Evolutionary conservation across 2,888 invertebrate species (phyloP).

Genomic region (Dicroscelio sp.): DNA sequence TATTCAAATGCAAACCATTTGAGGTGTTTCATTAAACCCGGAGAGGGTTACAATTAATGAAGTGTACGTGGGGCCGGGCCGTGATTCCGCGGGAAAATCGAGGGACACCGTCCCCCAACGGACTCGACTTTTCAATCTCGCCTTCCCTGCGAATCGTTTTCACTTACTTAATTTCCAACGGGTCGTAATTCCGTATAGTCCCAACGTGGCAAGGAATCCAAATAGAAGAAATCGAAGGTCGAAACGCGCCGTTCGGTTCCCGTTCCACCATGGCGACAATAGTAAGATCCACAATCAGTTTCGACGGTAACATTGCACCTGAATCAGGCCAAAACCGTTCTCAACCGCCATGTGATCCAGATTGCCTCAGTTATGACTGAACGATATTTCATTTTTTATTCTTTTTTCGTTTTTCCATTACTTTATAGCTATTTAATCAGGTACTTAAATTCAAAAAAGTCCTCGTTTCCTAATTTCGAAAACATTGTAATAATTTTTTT

Average conservation of each 20-base stretch:
- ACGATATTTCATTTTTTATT: no score
- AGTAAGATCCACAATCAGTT: no score
- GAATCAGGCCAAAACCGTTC: no score
- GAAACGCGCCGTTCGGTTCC: constrained; percentile 78
- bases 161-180: constrained; percentile 82
- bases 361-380: no score
- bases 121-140: constrained; percentile 72
- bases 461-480: no score
- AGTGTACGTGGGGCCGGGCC: constrained; percentile 55
- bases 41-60: constrained; percentile 72
- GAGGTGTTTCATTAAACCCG: constrained; percentile 61
- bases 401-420: no score
- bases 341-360: no score
- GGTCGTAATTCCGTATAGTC: constrained; percentile 75
- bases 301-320: no score
- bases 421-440: no score
- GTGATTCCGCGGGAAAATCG: constrained; percentile 58
- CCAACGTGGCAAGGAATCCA: constrained; percentile 72
- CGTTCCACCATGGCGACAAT: no score
- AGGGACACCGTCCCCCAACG: constrained; percentile 52
- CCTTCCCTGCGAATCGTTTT: constrained; percentile 73
- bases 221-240: constrained; percentile 80
- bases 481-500: no score
- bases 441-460: no score
- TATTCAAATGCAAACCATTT: constrained; percentile 43